Base-by-base conservation (phyloP, 2,888 invertebrate genomes). In the Eupithecia centaureata region DNA sequence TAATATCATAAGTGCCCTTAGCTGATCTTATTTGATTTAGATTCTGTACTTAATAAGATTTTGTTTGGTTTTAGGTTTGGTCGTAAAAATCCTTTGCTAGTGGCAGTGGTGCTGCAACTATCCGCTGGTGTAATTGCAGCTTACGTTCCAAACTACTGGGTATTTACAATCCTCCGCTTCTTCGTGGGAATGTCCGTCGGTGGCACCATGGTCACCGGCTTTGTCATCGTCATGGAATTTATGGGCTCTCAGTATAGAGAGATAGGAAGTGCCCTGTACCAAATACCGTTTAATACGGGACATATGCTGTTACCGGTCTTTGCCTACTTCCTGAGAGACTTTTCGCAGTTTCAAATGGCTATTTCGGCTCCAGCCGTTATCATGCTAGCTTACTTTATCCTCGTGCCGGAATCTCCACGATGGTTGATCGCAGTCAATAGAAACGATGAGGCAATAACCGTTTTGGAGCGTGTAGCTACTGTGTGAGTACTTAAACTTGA, bases 331-430 rank as follows among this genome's bases (percentile, higher is more conserved):
- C 91, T 95, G 59, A 94, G 96, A 65, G 94, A 95, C 69, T 96
- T 95, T 94, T 91, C 94, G 7, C 86, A 93, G 74, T 95, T 95
- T 60, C 96, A 96, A 86, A 86, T 96, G n/a, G 94, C 94, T 0
- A 94, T 96, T 71, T 95, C 96, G 0, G 78, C 95, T 33, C 95
- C 95, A 0, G 90, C 93, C 0, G 79, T 94, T 35, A 76, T 96
- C 32, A 87, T 96, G 66, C 86, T 96, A 18, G 87, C 94, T 0
- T 96, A 96, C 77, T 95, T 95, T 79, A 95, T 95, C 91, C 81
- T 96, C 33, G 84, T 97, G 18, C 96, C 97, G 0, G 97, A 97
- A 87, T 96, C 97, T 1, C 96, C 97, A 0, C 94, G 97, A 72
- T 97, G 97, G 97, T 91, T 97, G 28, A 91, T 97, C 69, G 95